These are phyloP conservation scores for Andrena bicolor DNA, from an alignment of 2,888 invertebrate genomes.

Conservation along the genomic window DNA sequence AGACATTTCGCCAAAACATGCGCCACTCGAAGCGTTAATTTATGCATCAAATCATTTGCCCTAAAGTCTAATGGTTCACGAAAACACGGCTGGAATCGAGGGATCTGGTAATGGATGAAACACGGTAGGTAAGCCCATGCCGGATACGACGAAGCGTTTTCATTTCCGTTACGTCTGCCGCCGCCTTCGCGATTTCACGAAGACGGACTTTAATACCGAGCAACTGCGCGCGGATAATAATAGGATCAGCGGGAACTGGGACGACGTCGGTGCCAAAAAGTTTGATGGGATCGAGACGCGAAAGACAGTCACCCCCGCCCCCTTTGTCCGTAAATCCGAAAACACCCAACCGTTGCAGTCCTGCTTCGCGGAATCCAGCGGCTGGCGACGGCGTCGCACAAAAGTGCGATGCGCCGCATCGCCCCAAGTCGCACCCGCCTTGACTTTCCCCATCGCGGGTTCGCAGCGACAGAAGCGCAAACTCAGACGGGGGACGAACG, in stretches of 20 bases:
- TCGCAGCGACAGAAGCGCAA: not conserved
- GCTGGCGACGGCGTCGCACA: not conserved
- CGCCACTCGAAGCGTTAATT: too few relatives aligned
- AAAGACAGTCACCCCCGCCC: conserved; percentile 41
- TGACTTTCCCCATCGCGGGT: not conserved
- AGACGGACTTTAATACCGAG: conserved; percentile 52
- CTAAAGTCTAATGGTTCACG: too few relatives aligned
- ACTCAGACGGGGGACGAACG: not conserved
- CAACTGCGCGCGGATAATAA: conserved; percentile 50
- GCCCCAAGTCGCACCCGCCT: not conserved
- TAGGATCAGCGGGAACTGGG: conserved; percentile 54
- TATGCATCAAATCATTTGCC: too few relatives aligned
- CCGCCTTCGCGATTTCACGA: conserved; percentile 44
- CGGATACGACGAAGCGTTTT: conserved; percentile 34
- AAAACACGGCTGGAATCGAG: not conserved
- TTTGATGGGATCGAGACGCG: conserved; percentile 38
- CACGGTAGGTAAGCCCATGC: conserved; percentile 22
- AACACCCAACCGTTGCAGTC: conserved; percentile 23
- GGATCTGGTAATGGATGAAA: conserved; percentile 24
- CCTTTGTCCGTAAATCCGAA: conserved; percentile 42
- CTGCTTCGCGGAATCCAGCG: conserved; percentile 15
- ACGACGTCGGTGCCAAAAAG: conserved; percentile 52
- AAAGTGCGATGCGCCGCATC: conserved; percentile 14
- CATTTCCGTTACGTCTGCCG: conserved; percentile 37
- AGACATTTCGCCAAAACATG: too few relatives aligned